Conservation (phyloP, 1,140 invertebrate genomes). For the Panagrolaimus sp. region DNA sequence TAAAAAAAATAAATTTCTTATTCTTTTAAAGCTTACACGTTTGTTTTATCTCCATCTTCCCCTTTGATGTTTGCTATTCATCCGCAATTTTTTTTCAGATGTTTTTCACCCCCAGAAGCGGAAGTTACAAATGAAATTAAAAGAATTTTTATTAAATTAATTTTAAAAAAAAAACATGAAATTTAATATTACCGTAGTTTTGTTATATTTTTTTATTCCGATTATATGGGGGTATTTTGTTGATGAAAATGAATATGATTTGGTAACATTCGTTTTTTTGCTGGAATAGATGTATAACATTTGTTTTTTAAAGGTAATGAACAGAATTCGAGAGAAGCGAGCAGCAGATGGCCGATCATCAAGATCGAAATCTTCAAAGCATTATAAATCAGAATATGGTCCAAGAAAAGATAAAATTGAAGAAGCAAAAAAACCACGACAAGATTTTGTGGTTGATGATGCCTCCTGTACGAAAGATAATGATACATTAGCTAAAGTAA, state of each 20-base stretch:
- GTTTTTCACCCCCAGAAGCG: no score
- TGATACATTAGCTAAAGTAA: conserved; percentile 35
- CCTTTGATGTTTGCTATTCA: no score
- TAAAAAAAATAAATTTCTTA: no score
- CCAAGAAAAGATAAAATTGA: not conserved
- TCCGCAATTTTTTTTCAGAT: no score
- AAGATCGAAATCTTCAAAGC: not conserved
- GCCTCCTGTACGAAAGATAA: conserved; percentile 23
- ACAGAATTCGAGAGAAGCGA: not conserved
- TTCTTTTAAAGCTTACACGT: no score
- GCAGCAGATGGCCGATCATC: not conserved
- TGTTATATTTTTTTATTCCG: no score
- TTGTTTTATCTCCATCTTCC: no score
- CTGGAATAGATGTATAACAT: no score
- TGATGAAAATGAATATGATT: conserved; percentile 1
- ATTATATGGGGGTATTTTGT: not conserved
- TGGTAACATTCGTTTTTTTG: not conserved
- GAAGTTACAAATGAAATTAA: no score
- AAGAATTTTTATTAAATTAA: no score
- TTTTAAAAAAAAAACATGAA: no score
- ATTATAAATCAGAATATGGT: not conserved
- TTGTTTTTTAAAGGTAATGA: not conserved
- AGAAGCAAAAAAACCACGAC: not conserved
- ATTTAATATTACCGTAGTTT: no score
- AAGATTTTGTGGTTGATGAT: not conserved